Evolutionary conservation across 2,888 invertebrate species (phyloP).

Genomic region (Brachyopa scutellaris): DNA sequence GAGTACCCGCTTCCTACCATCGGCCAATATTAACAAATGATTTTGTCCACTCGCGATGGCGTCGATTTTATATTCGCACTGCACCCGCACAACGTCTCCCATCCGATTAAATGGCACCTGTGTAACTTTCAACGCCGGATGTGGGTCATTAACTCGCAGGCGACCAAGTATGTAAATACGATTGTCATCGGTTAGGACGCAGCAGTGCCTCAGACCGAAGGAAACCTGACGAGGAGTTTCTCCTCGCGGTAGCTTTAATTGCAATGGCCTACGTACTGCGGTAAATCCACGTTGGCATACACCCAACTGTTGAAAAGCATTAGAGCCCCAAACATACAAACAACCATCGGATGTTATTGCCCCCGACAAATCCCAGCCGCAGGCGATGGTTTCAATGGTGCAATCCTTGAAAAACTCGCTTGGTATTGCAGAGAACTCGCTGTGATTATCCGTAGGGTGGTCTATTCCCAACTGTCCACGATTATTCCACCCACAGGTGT

Average conservation of each 20-base stretch:
- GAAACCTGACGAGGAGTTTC: conserved; percentile 77
- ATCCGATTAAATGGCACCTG: conserved; percentile 77
- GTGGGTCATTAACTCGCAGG: conserved; percentile 76
- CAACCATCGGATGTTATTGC: conserved; percentile 87
- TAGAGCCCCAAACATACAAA: conserved; percentile 92
- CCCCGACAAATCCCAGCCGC: conserved; percentile 93
- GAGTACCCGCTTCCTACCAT: conserved; percentile 82
- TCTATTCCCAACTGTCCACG: conserved; percentile 87
- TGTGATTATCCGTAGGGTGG: conserved; percentile 76
- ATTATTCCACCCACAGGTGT: conserved; percentile 90
- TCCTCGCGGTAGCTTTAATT: conserved; percentile 77
- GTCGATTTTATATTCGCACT: conserved; percentile 82
- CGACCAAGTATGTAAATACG: conserved; percentile 80
- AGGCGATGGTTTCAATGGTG: conserved; percentile 86
- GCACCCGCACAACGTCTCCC: conserved; percentile 76
- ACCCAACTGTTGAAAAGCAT: conserved; percentile 89
- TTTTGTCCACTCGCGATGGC: conserved; percentile 91
- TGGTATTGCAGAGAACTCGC: conserved; percentile 82
- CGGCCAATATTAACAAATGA: conserved; percentile 83
- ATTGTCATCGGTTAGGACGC: conserved; percentile 78
- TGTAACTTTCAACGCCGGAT: conserved; percentile 77
- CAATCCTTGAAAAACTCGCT: conserved; percentile 84
- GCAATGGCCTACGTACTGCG: conserved; percentile 78
- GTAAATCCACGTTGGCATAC: conserved; percentile 82
- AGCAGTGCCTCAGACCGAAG: conserved; percentile 80